Evolutionary conservation across 2,888 invertebrate genomes (phyloP).

Genomic region (Lutraria lutraria): DNA sequence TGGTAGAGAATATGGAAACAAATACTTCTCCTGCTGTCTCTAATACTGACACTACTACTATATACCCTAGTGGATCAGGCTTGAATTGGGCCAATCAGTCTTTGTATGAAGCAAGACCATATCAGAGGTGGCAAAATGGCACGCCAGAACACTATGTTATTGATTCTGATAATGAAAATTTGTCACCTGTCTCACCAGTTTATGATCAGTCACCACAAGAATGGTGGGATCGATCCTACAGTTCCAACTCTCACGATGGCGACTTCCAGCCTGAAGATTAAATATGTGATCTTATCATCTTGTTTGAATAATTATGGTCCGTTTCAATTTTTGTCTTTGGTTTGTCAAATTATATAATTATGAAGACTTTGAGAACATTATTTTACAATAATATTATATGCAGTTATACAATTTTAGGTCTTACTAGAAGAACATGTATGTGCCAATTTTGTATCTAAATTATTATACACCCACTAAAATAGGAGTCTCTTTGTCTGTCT

Average conservation of each 20-base stretch:
- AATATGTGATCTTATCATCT: not conserved
- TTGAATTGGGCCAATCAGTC: conserved; percentile 24
- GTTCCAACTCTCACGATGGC: conserved; percentile 17
- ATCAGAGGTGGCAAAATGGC: not conserved
- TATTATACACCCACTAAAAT: too few relatives aligned
- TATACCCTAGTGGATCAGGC: not conserved
- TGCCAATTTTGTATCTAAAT: too few relatives aligned
- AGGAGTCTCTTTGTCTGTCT: too few relatives aligned
- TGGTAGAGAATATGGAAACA: not conserved
- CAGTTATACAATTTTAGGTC: too few relatives aligned
- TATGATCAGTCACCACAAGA: not conserved
- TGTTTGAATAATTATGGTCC: not conserved
- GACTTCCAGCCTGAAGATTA: conserved; percentile 38
- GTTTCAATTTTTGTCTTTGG: too few relatives aligned
- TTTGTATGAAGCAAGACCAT: conserved; percentile 27
- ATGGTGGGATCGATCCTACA: conserved; percentile 10
- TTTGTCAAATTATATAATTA: too few relatives aligned
- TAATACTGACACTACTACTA: not conserved
- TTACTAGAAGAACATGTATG: too few relatives aligned
- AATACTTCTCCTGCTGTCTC: not conserved
- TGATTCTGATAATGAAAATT: conserved; percentile 5
- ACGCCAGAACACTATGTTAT: conserved; percentile 29
- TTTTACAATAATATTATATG: too few relatives aligned
- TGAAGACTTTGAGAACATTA: too few relatives aligned
- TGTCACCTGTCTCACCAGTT: conserved; percentile 4